A percentile compares a stretch with the other conserved stretches of the same genome.
Conservation (phyloP, 2,797 vertebrate genomes). For the Pantherophis vulpinus region DNA sequence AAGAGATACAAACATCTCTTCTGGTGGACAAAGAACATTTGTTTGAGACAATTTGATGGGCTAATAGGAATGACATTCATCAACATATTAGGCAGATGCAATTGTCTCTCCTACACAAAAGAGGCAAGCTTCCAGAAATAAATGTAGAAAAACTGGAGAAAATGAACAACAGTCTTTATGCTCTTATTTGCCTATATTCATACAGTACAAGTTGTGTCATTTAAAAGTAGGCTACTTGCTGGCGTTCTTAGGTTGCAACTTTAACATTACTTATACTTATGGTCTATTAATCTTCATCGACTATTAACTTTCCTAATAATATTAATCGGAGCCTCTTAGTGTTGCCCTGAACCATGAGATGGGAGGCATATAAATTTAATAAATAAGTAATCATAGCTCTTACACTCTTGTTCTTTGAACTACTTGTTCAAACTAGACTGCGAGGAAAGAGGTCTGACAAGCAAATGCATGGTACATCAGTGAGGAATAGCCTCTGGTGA, state of each 20-base stretch:
- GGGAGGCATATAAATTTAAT: neutral
- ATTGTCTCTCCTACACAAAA: neutral
- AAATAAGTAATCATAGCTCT: neutral
- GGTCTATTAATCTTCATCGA: neutral
- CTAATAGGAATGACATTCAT: neutral
- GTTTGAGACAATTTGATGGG: neutral
- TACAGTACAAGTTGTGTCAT: neutral
- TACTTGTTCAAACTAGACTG: neutral
- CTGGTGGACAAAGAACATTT: neutral
- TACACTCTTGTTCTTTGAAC: neutral
- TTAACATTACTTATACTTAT: neutral
- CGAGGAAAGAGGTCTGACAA: neutral
- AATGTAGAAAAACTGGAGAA: neutral
- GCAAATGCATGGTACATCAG: neutral
- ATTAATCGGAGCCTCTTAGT: neutral
- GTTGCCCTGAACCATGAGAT: neutral
- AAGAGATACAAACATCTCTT: neutral
- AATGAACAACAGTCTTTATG: neutral
- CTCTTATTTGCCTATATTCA: neutral
- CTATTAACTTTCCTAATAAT: neutral
- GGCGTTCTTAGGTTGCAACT: neutral
- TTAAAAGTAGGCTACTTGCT: neutral
- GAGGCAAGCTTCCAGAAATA: neutral
- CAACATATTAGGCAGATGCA: neutral
- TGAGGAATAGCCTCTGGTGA: neutral